A percentile compares a stretch with the other conserved stretches of the same genome.
Conservation (phyloP, 2,888 invertebrate species). For the Watsonalla binaria region DNA sequence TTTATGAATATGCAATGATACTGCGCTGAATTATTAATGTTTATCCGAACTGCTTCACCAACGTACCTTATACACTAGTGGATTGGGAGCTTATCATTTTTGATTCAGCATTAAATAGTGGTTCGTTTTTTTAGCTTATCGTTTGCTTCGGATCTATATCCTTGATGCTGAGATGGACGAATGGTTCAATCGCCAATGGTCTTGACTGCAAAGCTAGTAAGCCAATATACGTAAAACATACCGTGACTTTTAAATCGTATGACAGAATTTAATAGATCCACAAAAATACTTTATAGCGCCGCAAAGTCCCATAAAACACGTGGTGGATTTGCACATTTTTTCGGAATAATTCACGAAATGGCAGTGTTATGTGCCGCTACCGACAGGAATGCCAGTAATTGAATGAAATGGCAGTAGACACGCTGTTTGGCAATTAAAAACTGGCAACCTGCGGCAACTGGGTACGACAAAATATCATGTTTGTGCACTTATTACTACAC, state of each 20-base stretch:
- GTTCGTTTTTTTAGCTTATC: no score
- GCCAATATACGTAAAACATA: no score
- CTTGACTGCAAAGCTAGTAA: no score
- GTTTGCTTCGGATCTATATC: no score
- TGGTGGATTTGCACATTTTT: background rate
- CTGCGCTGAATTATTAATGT: slow-evolving; percentile 46
- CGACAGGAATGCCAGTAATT: slow-evolving; percentile 27
- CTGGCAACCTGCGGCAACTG: slow-evolving; percentile 13
- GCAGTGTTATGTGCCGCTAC: slow-evolving; percentile 6
- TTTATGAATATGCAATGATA: slow-evolving; percentile 33
- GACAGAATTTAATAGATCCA: background rate
- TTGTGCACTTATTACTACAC: background rate
- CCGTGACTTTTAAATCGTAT: no score
- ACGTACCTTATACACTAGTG: no score
- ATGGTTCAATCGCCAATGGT: no score
- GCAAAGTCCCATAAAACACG: no score
- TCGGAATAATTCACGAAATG: slow-evolving; percentile 9
- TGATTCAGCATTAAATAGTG: no score
- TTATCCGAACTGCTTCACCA: no score
- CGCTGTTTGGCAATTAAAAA: slow-evolving; percentile 41
- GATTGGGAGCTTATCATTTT: no score
- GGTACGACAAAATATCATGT: background rate
- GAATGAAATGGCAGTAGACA: slow-evolving; percentile 36
- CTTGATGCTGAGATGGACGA: no score
- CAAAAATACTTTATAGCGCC: background rate